Conservation (phyloP, 2,797 vertebrate genomes). For the Protonibea diacanthus region DNA sequence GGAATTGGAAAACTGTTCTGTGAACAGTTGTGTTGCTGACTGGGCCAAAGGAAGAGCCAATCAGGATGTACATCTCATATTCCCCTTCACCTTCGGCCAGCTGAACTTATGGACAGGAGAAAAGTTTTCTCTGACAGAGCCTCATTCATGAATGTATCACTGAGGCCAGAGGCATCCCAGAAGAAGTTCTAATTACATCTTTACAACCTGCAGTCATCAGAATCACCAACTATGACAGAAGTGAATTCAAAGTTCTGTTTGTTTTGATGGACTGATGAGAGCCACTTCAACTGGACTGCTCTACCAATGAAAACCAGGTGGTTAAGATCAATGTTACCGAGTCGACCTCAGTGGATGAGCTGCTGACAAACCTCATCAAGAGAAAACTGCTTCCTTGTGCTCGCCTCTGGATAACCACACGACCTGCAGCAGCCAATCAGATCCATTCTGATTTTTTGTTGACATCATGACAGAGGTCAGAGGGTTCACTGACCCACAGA, state of each 20-base stretch:
- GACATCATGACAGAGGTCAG: constrained; percentile 32
- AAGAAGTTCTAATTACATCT: constrained; percentile 35
- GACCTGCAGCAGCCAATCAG: constrained; percentile 45
- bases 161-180: not conserved
- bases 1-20: constrained; percentile 43
- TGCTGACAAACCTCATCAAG: constrained; percentile 39
- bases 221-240: constrained; percentile 35
- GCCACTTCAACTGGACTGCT: constrained; percentile 34
- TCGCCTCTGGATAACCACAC: constrained; percentile 36
- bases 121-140: constrained; percentile 13
- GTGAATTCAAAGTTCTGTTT: constrained; percentile 47
- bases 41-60: constrained; percentile 12
- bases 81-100: constrained; percentile 42
- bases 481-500: constrained; percentile 30
- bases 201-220: constrained; percentile 36
- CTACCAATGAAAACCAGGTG: not conserved
- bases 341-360: not conserved
- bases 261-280: constrained; percentile 57
- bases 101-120: constrained; percentile 19
- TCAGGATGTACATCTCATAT: constrained; percentile 36
- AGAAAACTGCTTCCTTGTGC: constrained; percentile 25
- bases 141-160: constrained; percentile 35
- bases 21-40: constrained; percentile 20
- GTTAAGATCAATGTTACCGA: not conserved
- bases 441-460: constrained; percentile 20